phyloP scores from a whole-genome alignment of 1,140 invertebrate species.

The Asobara japonica region DNA sequence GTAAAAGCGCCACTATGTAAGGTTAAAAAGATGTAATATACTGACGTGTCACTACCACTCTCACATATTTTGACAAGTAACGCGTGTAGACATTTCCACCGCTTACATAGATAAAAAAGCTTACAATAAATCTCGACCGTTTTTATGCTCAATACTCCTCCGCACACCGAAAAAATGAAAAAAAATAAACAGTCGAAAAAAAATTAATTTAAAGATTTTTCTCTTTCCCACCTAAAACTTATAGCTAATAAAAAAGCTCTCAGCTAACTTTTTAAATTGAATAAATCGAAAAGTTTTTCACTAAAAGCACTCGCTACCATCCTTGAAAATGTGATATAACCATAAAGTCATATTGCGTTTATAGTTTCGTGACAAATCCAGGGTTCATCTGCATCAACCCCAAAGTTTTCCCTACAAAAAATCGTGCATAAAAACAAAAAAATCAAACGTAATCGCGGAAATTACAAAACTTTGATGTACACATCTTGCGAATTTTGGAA shows the following conservation, averaged over 20 bases:
- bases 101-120: neutral
- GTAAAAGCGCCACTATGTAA: conserved; percentile 36
- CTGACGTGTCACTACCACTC: conserved; percentile 46
- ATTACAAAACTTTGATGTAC: too few relatives aligned
- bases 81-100: neutral
- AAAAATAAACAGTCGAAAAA: neutral
- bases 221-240: neutral
- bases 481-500: too few relatives aligned
- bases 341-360: neutral
- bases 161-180: too few relatives aligned
- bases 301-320: neutral
- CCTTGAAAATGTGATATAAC: neutral
- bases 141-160: neutral
- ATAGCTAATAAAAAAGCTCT: neutral
- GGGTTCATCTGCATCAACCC: neutral
- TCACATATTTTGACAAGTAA: neutral
- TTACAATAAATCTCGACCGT: neutral
- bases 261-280: neutral
- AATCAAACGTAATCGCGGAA: too few relatives aligned
- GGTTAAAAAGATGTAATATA: conserved; percentile 64
- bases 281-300: neutral
- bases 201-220: neutral
- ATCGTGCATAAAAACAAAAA: too few relatives aligned
- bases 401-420: neutral
- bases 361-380: neutral